Evolutionary conservation across 2,113 vertebrate species (phyloP).

Genomic region (Caloenas nicobarica): DNA sequence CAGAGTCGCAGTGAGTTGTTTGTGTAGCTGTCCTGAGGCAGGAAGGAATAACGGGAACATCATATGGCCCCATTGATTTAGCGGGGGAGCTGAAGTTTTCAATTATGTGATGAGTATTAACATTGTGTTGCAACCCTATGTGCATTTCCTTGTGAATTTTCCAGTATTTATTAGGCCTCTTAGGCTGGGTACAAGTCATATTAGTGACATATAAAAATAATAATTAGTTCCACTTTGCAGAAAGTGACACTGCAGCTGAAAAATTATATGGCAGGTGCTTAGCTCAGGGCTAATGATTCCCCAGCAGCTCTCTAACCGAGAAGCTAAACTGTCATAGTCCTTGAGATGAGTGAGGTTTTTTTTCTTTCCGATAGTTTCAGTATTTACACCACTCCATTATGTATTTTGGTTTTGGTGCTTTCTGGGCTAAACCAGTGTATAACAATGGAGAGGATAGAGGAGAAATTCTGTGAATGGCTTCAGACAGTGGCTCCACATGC

Average conservation of each 20-base stretch:
- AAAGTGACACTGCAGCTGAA: not conserved
- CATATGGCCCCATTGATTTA: not conserved
- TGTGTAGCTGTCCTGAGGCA: not conserved
- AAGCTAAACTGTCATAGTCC: not conserved
- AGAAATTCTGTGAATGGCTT: not conserved
- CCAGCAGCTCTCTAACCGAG: not conserved
- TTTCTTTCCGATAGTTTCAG: not conserved
- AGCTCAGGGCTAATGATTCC: not conserved
- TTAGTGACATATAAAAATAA: not conserved
- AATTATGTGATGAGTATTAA: not conserved
- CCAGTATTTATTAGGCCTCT: not conserved
- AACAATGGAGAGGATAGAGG: not conserved
- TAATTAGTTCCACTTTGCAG: not conserved
- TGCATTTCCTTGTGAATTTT: not conserved
- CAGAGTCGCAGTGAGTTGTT: not conserved
- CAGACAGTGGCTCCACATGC: not conserved
- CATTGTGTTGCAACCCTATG: not conserved
- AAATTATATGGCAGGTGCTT: not conserved
- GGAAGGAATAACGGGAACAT: not conserved
- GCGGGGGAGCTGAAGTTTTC: not conserved
- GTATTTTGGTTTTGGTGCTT: not conserved
- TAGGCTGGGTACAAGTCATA: not conserved
- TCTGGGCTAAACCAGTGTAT: not conserved
- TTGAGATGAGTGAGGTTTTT: not conserved
- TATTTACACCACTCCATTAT: not conserved